These are phyloP conservation scores for Morone chrysops DNA, from an alignment of 2,113 vertebrate species.

Conservation along the genomic window DNA sequence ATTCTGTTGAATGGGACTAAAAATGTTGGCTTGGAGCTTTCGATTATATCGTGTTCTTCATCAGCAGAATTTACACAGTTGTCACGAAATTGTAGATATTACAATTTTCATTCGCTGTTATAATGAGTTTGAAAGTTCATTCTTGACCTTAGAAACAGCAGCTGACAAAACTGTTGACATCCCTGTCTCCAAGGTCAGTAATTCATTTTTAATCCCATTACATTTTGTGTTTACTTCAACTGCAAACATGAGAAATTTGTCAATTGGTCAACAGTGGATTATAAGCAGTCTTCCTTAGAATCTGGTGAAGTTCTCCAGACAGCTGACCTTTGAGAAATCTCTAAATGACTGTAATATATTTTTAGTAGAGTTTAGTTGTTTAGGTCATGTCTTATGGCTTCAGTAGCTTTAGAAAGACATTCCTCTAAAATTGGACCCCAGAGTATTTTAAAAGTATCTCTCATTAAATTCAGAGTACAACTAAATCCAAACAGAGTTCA, in stretches of 20 bases:
- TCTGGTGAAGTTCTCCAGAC: background rate
- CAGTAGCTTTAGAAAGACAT: conserved; percentile 17
- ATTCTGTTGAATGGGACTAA: too few species aligned
- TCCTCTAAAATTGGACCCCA: conserved; percentile 6
- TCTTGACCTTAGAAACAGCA: too few species aligned
- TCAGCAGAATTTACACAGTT: too few species aligned
- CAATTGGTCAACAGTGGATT: background rate
- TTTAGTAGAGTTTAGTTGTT: conserved; percentile 4
- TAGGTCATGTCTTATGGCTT: conserved; percentile 16
- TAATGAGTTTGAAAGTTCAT: too few species aligned
- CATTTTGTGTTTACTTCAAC: background rate
- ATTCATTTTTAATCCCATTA: background rate
- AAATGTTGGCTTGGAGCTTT: too few species aligned
- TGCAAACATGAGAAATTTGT: background rate
- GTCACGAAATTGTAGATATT: too few species aligned
- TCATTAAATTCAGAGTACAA: conserved; percentile 27
- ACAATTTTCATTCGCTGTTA: too few species aligned
- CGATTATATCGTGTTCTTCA: too few species aligned
- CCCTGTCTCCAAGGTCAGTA: too few species aligned
- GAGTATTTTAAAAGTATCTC: conserved; percentile 20
- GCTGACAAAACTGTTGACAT: too few species aligned
- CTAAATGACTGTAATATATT: conserved; percentile 14
- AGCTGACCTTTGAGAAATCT: background rate
- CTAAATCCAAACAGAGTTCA: conserved; percentile 24
- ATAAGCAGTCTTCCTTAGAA: background rate